Evolutionary conservation across 2,797 vertebrate species (phyloP), one percentile per base, ranked within the genome.

Genomic region (Chromobotia macracanthus): DNA sequence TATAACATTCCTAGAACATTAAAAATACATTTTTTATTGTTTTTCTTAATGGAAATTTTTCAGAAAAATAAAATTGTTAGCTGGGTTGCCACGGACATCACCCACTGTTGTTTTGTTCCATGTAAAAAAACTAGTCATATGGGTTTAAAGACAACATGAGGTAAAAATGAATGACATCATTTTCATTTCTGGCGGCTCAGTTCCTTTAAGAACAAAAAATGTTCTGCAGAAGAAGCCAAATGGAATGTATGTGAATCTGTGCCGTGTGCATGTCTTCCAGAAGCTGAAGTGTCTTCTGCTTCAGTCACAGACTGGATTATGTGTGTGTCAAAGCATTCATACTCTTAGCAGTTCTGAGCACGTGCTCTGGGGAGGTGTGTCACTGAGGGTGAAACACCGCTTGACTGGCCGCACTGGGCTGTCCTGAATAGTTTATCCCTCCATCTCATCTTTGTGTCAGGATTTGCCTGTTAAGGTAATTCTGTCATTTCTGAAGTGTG

Each of bases 401-500:
- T 70, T 28, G 41, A 41, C 64, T 82, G 82, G 53, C 51, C 60
- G 46, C 44, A 56, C 18, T 46, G 6, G 53, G 74, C 70, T 69
- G 18, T 18, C 78, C 77, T 81, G 75, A 77, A 76, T 83, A 60
- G 65, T 82, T 83, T 46, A 67, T 53, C 9, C 80, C 51, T 79
- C 68, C 85, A 16, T 58, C 70, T 72, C 67, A 38, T n/a, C 73
- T 77, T 69, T 50, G 80, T 71, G 50, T 67, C 86, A 84, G 86
- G 87, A 88, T 84, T 87, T 86, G 76, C 71, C 75, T 81, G 53
- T 83, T 89, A 90, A 91, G 88, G 87, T 80, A 87, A 91, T 92
- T 91, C 90, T 85, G 86, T 91, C 90, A 90, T 88, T 88, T 80
- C 86, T 85, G 84, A 86, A 89, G 90, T 89, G 90, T 80, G 86